Conservation (phyloP, 2,113 vertebrate species). For the Puntigrus tetrazona region DNA sequence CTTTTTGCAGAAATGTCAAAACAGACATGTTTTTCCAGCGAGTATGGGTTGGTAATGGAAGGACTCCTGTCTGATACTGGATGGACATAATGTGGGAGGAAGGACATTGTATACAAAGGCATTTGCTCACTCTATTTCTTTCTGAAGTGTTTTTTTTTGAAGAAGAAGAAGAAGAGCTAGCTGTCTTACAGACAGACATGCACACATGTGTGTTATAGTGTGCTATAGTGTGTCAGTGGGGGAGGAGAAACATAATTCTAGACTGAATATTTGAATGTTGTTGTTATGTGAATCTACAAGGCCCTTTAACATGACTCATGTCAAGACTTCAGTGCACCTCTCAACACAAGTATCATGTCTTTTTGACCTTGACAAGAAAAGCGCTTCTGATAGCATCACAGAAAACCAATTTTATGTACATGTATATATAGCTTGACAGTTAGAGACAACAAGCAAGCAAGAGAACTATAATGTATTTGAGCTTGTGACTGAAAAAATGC, state of each 20-base stretch:
- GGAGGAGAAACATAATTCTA: neutral
- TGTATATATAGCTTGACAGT: neutral
- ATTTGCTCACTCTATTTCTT: slow-evolving; percentile 17
- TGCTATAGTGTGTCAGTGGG: slow-evolving; percentile 12
- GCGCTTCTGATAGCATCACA: neutral
- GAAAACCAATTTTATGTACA: neutral
- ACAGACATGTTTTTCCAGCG: neutral
- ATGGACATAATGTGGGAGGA: slow-evolving; percentile 33
- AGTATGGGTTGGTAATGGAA: neutral
- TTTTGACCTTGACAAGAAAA: neutral
- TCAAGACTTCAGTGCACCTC: neutral
- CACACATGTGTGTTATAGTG: neutral
- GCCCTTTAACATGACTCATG: neutral
- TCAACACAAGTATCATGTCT: neutral
- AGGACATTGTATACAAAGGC: slow-evolving; percentile 32
- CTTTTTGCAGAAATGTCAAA: neutral
- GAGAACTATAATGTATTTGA: neutral
- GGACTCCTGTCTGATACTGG: slow-evolving; percentile 14
- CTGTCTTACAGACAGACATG: neutral
- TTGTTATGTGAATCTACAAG: neutral
- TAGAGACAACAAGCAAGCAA: neutral
- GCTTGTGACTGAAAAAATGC: neutral
- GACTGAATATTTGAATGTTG: neutral
- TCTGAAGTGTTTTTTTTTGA: slow-evolving; percentile 44
- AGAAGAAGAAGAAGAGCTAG: slow-evolving; percentile 13